Percentiles rank a stretch among this genome's conserved stretches.
Evolutionary conservation across 2,113 vertebrate species (phyloP).

Genomic region (Limnothrissa miodon): DNA sequence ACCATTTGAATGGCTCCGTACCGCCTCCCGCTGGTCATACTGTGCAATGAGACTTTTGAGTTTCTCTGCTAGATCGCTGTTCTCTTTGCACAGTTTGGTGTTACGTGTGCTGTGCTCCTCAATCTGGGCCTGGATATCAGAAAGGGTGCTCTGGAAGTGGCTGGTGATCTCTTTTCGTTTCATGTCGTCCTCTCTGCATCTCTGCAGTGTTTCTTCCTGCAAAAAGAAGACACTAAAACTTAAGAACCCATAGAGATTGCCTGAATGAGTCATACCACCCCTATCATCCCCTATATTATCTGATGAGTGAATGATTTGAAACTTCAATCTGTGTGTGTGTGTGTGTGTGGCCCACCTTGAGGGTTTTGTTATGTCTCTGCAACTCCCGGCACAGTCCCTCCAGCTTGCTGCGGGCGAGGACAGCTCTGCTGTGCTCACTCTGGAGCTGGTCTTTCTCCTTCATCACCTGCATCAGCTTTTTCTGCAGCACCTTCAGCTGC

Average conservation of each 20-base stretch:
- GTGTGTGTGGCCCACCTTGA: constrained; percentile 79
- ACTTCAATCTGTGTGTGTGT: no score
- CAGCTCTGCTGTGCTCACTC: constrained; percentile 89
- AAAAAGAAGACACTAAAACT: background rate
- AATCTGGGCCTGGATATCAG: constrained; percentile 94
- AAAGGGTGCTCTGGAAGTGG: constrained; percentile 93
- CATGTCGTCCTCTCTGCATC: constrained; percentile 93
- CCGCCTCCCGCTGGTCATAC: constrained; percentile 95
- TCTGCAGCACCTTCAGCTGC: constrained; percentile 88
- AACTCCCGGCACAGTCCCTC: constrained; percentile 94
- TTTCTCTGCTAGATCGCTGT: constrained; percentile 90
- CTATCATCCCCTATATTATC: background rate
- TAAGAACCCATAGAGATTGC: background rate
- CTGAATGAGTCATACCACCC: background rate
- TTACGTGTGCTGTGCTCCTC: constrained; percentile 95
- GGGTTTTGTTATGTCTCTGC: constrained; percentile 96
- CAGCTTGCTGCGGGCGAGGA: constrained; percentile 93
- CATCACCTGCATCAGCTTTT: constrained; percentile 83
- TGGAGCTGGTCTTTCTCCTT: constrained; percentile 97
- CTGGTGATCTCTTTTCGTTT: constrained; percentile 98
- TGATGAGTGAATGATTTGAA: no score
- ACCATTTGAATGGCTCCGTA: constrained; percentile 56
- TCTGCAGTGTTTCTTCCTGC: constrained; percentile 94
- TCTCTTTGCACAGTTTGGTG: constrained; percentile 93
- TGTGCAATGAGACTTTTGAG: constrained; percentile 93